These are phyloP conservation scores for Brienomyrus longianalis DNA, from an alignment of 2,113 vertebrate species.

Conservation along the genomic window DNA sequence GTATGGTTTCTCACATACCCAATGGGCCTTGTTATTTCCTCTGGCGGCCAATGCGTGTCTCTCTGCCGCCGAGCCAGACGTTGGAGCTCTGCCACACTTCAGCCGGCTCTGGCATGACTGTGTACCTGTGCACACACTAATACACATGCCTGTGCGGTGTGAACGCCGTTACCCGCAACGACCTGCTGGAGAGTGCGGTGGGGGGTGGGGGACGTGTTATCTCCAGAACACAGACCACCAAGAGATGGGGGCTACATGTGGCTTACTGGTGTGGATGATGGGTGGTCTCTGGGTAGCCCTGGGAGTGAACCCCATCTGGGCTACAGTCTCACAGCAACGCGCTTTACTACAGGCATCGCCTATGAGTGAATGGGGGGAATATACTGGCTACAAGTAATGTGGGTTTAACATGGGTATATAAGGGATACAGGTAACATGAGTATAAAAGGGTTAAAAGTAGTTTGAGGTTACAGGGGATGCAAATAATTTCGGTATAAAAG, in stretches of 20 bases:
- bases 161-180: not conserved
- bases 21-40: not conserved
- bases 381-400: not conserved
- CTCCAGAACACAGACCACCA: not conserved
- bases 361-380: not conserved
- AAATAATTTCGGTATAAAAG: not conserved
- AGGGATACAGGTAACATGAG: not conserved
- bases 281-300: not conserved
- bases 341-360: not conserved
- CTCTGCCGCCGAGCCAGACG: not conserved
- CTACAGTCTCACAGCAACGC: not conserved
- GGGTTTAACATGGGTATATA: not conserved
- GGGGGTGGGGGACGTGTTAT: not conserved
- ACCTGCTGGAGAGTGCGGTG: not conserved
- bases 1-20: not conserved
- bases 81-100: not conserved
- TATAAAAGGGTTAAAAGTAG: not conserved
- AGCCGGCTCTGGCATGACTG: not conserved
- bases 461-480: not conserved
- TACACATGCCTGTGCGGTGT: not conserved
- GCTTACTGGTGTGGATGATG: not conserved
- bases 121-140: not conserved
- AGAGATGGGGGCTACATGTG: not conserved
- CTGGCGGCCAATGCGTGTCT: not conserved
- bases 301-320: not conserved